Evolutionary conservation across 2,888 invertebrate species (phyloP), one percentile per base, ranked within the genome.

Genomic region (Ephialtes manifestator): DNA sequence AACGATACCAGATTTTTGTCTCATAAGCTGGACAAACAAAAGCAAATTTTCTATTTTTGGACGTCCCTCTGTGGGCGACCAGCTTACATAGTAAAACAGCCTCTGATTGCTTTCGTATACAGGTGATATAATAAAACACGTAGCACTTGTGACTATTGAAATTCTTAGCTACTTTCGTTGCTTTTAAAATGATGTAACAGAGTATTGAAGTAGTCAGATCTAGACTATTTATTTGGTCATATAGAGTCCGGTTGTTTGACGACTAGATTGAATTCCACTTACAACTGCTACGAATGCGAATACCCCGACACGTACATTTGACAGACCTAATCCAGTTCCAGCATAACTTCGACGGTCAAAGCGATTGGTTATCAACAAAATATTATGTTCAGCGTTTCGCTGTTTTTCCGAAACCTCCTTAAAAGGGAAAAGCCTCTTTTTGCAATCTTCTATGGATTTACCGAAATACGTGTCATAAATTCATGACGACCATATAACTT

Each of bases 161-260:
- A 74, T 74, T 24, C 28, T 28, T 10, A 46, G n/a, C 28, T 15
- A 46, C 46, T 74, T 74, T 74, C 46, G 43, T 31, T 60, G 43
- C 24, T 72, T 20, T n/a, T 24, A 67, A 67, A 48, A 60, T 74
- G 15, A 74, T 28, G 74, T 43, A 74, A 74, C 74, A 28, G 11
- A 8, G 11, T 24, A 60, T 48, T 28, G 8, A 60, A 11, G 74
- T 31, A 53, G 39, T 53, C 24, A 15, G 74, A 74, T 74, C n/a
- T 24, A 43, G 58, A 60, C 43, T n/a, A 58, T 74, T 74, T 74
- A 28, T 58, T 60, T 74, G 60, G 31, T 48, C 74, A 60, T 28
- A 43, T 28, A 31, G n/a, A 53, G 74, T 46, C 74, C 74, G 46
- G 74, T 74, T 74, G 46, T 74, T 74, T 46, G 18, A 20, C 31